A percentile compares a stretch with the other conserved stretches of the same genome.
Evolutionary conservation across 23 tunicate genomes (phyloP).

Genomic region (Ciona savignyi): DNA sequence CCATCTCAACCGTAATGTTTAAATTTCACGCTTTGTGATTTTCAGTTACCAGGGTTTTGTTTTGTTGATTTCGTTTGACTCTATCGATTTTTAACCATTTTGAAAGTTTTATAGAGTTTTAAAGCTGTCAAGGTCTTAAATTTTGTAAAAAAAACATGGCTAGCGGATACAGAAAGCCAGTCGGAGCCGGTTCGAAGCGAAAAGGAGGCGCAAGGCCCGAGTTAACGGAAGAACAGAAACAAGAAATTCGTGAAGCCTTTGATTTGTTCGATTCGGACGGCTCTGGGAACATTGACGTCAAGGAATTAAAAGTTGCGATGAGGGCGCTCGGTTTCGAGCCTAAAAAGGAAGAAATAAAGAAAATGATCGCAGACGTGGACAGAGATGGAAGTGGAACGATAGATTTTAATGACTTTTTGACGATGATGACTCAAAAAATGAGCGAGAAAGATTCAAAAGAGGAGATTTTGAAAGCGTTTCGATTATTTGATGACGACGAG

Average conservation of each 20-base stretch:
- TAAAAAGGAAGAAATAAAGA: slow-evolving; percentile 97
- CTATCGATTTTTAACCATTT: too few species aligned
- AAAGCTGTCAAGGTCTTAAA: background rate
- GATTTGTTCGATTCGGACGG: slow-evolving; percentile 99
- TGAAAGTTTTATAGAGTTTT: background rate
- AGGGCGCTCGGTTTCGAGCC: slow-evolving; percentile 99
- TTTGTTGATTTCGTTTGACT: too few species aligned
- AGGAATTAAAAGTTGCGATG: slow-evolving; percentile 97
- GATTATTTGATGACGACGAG: slow-evolving; percentile 98
- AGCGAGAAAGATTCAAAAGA: slow-evolving; percentile 97
- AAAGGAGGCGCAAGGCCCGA: slow-evolving; percentile 91
- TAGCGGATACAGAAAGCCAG: slow-evolving; percentile 62
- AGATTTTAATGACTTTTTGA: slow-evolving; percentile 96
- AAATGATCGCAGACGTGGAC: slow-evolving; percentile 95
- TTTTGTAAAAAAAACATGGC: slow-evolving; percentile 37
- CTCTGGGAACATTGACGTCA: slow-evolving; percentile 93
- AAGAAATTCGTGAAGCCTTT: slow-evolving; percentile 98
- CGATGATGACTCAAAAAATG: slow-evolving; percentile 99
- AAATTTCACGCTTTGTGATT: background rate
- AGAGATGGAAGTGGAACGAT: slow-evolving; percentile 92
- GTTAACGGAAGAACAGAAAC: slow-evolving; percentile 96
- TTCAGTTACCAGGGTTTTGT: background rate
- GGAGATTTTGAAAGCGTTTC: slow-evolving; percentile 97
- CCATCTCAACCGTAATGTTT: background rate
- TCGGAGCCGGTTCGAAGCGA: slow-evolving; percentile 46